These are phyloP conservation scores for Muricea muricata DNA, from an alignment of 92 coral and sea anemone genomes.

Conservation along the genomic window DNA sequence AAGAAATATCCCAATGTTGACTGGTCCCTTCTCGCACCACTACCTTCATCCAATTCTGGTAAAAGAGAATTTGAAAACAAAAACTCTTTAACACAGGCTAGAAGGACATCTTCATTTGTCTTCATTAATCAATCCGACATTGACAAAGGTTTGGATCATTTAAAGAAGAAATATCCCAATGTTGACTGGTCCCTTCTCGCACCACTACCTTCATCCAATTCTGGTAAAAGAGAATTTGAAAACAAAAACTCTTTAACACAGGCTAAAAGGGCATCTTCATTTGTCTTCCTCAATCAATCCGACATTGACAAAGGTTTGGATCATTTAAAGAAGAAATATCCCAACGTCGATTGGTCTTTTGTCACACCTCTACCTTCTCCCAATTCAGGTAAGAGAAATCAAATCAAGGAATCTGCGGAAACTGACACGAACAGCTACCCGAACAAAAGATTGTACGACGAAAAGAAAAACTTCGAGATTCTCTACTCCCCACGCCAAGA, in stretches of 20 bases:
- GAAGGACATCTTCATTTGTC: too few species aligned
- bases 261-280: not conserved
- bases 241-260: too few species aligned
- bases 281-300: not conserved
- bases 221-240: too few species aligned
- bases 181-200: not conserved
- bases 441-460: not conserved
- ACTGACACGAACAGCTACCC: not conserved
- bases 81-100: not conserved
- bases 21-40: not conserved
- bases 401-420: not conserved
- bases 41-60: not conserved
- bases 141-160: not conserved
- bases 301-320: not conserved
- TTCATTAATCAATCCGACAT: too few species aligned
- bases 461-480: not conserved
- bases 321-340: conserved; percentile 14
- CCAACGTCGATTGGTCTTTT: conserved; percentile 3
- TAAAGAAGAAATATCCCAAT: conserved; percentile 16
- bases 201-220: too few species aligned
- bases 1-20: conserved; percentile 17
- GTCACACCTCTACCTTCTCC: not conserved
- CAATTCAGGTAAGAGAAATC: not conserved
- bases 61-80: too few species aligned
- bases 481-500: not conserved